These are phyloP conservation scores for Caradrina clavipalpis DNA, from an alignment of 2,888 invertebrate genomes.

Conservation along the genomic window DNA sequence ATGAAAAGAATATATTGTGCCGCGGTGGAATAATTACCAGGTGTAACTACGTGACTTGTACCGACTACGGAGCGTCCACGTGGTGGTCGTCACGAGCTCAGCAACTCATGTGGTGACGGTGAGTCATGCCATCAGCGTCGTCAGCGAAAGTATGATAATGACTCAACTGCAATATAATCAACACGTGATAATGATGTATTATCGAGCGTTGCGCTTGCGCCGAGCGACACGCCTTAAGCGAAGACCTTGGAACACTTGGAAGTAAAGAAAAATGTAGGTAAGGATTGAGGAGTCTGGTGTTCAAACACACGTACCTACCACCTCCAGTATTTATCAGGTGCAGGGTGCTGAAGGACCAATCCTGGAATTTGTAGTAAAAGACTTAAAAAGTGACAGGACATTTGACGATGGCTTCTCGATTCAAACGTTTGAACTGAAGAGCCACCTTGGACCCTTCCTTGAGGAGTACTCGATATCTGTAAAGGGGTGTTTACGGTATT, in stretches of 20 bases:
- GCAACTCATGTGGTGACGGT: slow-evolving; percentile 17
- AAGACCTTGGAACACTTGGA: slow-evolving; percentile 23
- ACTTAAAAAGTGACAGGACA: too few species aligned
- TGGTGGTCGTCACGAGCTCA: background rate
- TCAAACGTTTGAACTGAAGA: too few species aligned
- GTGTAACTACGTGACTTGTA: background rate
- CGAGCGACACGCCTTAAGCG: slow-evolving; percentile 7
- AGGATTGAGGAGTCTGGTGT: too few species aligned
- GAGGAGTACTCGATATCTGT: too few species aligned
- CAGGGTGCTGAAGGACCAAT: too few species aligned
- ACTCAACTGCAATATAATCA: slow-evolving; percentile 33
- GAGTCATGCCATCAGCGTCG: slow-evolving; percentile 15
- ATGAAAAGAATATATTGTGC: background rate
- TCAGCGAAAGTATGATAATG: slow-evolving; percentile 31
- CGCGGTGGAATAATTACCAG: background rate
- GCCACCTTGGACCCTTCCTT: too few species aligned
- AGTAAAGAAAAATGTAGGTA: slow-evolving; percentile 1
- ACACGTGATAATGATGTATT: slow-evolving; percentile 19
- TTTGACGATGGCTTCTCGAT: too few species aligned
- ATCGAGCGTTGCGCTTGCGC: slow-evolving; percentile 14
- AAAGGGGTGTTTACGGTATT: too few species aligned
- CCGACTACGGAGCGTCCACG: slow-evolving; percentile 13
- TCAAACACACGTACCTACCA: too few species aligned
- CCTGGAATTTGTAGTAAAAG: too few species aligned
- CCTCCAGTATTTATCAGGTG: too few species aligned